Conservation (phyloP, 2,797 vertebrate species). For the Acridotheres tristis region DNA sequence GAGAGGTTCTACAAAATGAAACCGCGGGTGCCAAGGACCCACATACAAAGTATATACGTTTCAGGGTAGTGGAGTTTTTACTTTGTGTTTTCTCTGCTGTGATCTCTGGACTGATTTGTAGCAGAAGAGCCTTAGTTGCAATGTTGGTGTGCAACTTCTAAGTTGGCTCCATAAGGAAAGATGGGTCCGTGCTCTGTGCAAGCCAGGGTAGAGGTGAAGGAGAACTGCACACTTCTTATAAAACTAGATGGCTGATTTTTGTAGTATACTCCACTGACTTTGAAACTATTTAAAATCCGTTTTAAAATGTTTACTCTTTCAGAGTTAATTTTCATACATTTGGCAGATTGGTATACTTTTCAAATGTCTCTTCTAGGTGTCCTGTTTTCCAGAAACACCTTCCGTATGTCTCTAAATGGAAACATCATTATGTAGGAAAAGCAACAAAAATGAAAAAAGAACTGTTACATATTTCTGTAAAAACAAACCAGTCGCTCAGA, state of each 20-base stretch:
- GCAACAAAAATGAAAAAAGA: neutral
- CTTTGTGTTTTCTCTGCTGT: neutral
- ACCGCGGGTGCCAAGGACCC: neutral
- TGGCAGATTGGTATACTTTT: neutral
- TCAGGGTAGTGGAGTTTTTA: neutral
- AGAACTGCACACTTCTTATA: neutral
- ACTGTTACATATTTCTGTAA: neutral
- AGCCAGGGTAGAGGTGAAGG: neutral
- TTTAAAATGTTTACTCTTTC: neutral
- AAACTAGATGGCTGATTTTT: neutral
- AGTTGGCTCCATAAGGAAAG: neutral
- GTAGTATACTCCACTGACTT: neutral
- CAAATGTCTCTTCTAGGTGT: neutral
- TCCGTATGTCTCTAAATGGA: neutral
- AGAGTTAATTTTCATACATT: neutral
- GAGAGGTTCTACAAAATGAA: neutral
- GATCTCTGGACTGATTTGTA: neutral
- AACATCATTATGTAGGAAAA: neutral
- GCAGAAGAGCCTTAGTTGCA: neutral
- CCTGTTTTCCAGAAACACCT: neutral
- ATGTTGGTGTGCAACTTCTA: neutral
- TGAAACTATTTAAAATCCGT: neutral
- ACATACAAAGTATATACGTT: neutral
- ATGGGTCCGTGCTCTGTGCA: neutral
- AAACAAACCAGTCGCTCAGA: neutral